These are phyloP conservation scores for Corythoichthys intestinalis DNA, from an alignment of 2,113 vertebrate species.

Conservation along the genomic window DNA sequence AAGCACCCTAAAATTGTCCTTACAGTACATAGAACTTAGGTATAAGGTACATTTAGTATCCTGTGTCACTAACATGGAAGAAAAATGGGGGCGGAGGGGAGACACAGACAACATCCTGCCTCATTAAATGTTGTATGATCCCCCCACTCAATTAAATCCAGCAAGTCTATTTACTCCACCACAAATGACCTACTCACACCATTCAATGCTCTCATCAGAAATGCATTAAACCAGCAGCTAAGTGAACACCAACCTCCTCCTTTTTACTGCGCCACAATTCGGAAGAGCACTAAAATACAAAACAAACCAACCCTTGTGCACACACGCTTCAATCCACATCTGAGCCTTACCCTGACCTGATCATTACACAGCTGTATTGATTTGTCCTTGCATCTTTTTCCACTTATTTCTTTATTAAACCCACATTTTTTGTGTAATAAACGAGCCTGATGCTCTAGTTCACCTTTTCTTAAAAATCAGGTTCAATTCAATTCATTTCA, in stretches of 20 bases:
- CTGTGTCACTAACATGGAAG: background rate
- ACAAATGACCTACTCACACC: background rate
- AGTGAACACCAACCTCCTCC: background rate
- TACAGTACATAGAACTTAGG: background rate
- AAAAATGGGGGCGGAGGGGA: too few species aligned
- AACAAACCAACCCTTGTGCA: background rate
- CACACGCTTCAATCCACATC: conserved; percentile 28
- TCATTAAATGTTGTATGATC: background rate
- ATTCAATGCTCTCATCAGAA: background rate
- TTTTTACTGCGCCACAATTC: conserved; percentile 4
- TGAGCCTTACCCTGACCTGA: conserved; percentile 25
- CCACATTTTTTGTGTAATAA: conserved; percentile 10
- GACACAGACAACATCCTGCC: background rate
- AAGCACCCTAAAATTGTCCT: background rate
- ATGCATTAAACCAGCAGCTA: background rate
- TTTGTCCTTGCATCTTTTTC: conserved; percentile 7
- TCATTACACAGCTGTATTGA: conserved; percentile 41
- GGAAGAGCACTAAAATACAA: background rate
- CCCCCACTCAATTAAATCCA: background rate
- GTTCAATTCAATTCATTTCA: background rate
- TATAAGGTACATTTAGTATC: background rate
- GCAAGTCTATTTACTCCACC: background rate
- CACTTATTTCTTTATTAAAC: conserved; percentile 19
- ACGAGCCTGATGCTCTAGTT: background rate
- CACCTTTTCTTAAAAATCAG: background rate